A percentile compares a stretch with the other conserved stretches of the same genome.
These are phyloP conservation scores for Eunapius fragilis DNA, from an alignment of 37 sponge, comb jelly and placozoan genomes.

Conservation along the genomic window DNA sequence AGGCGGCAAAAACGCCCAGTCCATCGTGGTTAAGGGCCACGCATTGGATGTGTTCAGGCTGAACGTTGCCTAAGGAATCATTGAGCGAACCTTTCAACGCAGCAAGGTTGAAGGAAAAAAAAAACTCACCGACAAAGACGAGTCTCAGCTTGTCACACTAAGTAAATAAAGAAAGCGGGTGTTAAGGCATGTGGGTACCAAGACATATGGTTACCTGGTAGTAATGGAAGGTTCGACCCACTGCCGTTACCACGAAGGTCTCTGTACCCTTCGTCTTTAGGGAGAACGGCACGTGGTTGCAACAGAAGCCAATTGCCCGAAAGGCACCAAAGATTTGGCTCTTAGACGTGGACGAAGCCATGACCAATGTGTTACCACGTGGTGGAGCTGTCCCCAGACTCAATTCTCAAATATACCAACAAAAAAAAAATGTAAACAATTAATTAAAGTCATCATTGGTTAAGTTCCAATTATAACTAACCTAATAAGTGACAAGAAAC, in stretches of 20 bases:
- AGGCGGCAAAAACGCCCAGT: slow-evolving; percentile 42
- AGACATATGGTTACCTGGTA: slow-evolving; percentile 53
- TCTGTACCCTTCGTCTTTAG: slow-evolving; percentile 45
- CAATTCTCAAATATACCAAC: too few relatives aligned
- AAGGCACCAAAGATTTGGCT: slow-evolving; percentile 82
- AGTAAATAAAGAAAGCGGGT: background rate
- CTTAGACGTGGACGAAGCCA: slow-evolving; percentile 2
- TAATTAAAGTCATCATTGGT: too few relatives aligned
- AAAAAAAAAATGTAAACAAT: background rate
- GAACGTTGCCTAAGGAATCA: slow-evolving; percentile 26
- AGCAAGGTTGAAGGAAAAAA: background rate
- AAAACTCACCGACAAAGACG: slow-evolving; percentile 63
- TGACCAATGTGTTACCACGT: background rate
- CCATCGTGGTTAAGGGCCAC: slow-evolving; percentile 45
- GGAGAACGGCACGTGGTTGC: slow-evolving; percentile 76
- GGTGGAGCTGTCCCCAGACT: background rate
- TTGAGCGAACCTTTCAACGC: background rate
- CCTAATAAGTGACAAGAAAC: too few relatives aligned
- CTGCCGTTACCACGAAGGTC: slow-evolving; percentile 67
- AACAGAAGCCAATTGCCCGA: slow-evolving; percentile 84
- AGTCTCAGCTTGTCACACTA: slow-evolving; percentile 81
- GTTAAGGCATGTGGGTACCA: background rate
- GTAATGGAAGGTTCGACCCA: slow-evolving; percentile 77
- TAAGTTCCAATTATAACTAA: too few relatives aligned
- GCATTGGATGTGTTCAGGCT: slow-evolving; percentile 63